Conservation (phyloP, 35 echinoderm and acorn worm genomes). For the Holothuria glaberrima region DNA sequence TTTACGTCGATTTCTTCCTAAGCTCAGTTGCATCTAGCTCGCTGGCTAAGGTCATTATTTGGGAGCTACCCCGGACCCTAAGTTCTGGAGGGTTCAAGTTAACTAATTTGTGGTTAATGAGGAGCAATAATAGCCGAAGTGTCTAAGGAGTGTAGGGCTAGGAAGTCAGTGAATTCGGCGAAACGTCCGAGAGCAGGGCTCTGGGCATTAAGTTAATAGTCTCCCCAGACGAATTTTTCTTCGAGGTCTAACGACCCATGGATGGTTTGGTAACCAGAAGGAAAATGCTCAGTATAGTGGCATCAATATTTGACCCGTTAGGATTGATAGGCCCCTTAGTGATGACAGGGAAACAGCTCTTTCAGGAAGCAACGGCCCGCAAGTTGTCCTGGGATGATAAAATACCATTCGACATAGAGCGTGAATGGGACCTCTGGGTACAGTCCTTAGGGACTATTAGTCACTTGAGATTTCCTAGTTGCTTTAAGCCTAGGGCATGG, state of each 20-base stretch:
- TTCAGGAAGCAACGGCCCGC: conserved; percentile 64
- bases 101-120: conserved; percentile 23
- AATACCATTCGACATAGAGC: too few relatives aligned
- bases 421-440: too few relatives aligned
- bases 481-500: conserved; percentile 4
- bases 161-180: background rate
- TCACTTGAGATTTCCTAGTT: too few relatives aligned
- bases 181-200: background rate
- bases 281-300: conserved; percentile 67
- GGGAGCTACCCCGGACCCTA: background rate
- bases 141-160: background rate
- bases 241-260: background rate
- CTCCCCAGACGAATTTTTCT: background rate
- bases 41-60: background rate
- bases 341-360: conserved; percentile 43
- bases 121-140: background rate
- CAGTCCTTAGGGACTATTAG: too few relatives aligned
- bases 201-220: background rate
- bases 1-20: conserved; percentile 18
- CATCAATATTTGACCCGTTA: conserved; percentile 65
- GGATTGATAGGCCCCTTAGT: conserved; percentile 54
- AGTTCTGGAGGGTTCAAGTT: background rate
- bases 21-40: conserved; percentile 6
- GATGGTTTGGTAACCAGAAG: conserved; percentile 52
- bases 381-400: conserved; percentile 64